Conservation (phyloP, 2,797 vertebrate species). For the Phylloscopus collybita region DNA sequence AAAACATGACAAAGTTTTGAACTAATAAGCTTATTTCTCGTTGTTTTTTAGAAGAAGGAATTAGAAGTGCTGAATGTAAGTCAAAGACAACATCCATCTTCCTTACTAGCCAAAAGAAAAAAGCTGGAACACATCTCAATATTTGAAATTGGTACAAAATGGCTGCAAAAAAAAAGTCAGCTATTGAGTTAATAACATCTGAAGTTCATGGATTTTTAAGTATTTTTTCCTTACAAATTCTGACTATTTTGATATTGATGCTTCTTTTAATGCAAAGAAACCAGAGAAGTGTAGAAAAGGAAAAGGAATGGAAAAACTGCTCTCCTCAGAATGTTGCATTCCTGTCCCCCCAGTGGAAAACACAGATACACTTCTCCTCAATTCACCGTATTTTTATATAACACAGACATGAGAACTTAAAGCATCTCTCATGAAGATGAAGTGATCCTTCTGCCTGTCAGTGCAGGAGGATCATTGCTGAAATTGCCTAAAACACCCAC, state of each 20-base stretch:
- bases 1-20: neutral
- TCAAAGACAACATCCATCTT: neutral
- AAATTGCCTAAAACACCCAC: neutral
- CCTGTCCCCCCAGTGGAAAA: neutral
- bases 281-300: neutral
- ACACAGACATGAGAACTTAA: neutral
- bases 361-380: neutral
- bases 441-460: neutral
- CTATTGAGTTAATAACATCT: neutral
- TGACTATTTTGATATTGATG: neutral
- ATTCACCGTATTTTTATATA: neutral
- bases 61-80: neutral
- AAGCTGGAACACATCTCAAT: neutral
- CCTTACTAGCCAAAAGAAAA: neutral
- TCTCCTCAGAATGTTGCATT: neutral
- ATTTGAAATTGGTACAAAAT: neutral
- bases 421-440: neutral
- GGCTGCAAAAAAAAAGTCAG: neutral
- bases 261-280: neutral
- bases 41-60: neutral
- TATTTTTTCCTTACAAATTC: neutral
- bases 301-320: neutral
- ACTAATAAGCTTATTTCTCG: neutral
- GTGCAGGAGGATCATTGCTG: neutral
- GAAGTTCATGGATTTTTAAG: neutral